Evolutionary conservation across 2,113 vertebrate species (phyloP), one percentile per base, ranked within the genome.

Genomic region (Pterocles burchelli): DNA sequence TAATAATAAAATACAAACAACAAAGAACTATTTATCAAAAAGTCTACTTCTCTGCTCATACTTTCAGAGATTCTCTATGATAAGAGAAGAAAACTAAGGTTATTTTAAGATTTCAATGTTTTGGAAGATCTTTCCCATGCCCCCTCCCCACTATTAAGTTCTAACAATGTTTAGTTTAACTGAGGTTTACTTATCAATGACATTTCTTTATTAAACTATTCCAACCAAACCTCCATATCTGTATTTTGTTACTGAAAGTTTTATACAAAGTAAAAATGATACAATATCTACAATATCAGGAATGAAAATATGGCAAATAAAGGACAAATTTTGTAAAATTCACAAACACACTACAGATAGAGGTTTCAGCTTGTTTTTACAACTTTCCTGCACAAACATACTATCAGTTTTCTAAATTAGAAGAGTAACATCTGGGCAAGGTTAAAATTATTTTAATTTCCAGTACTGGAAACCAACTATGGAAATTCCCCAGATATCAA

Each of bases 201-300:
- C 20, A 12, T 34, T 58, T 85, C 36, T 65, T 57, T 8, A 17
- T 25, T 28, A 73, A 73, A 70, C 25, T 11, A 26, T 8, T 49
- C 11, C 71, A 93, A 36, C 24, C 17, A 72, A 76, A 62, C 20
- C 9, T 2, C 3, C 4, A 9, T 3, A 41, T 18, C 20, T 43
- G 7, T 34, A 13, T 28, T 73, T 82, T 46, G 41, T 13, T 41
- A 41, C 41, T 41, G 41, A 41, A 41, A 41, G 41, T 41, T 41
- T 41, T 41, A 41, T 41, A 41, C 41, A 41, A 41, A 41, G 41
- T 41, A 41, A 61, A 28, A 87, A 66, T 49, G 4, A 61, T 7
- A 28, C 4, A n/a, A 1, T 19, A 59, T 2, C 29, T 7, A 28
- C 4, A n/a, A 1, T 19, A 59, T 2, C 29, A 62, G 22, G 15